Evolutionary conservation across 2,888 invertebrate genomes (phyloP).

Genomic region (Helicoverpa assulta): DNA sequence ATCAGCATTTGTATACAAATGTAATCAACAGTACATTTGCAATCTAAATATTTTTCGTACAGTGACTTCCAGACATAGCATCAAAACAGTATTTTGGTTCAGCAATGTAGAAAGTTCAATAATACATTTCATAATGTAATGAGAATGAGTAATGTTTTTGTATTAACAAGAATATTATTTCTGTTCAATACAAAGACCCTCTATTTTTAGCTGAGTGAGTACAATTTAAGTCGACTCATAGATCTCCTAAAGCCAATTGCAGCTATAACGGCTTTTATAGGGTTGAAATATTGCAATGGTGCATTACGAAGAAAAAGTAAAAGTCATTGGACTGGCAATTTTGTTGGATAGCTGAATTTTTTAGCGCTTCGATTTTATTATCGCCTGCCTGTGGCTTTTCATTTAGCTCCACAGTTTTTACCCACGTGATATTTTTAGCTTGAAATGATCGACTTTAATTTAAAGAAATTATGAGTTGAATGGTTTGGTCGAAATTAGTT

Average conservation of each 20-base stretch:
- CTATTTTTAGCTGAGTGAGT: constrained; percentile 51
- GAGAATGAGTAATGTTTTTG: background rate
- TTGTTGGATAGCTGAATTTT: constrained; percentile 42
- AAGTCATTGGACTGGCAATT: constrained; percentile 51
- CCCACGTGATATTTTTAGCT: background rate
- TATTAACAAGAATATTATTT: background rate
- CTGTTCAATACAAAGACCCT: constrained; percentile 6
- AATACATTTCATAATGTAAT: background rate
- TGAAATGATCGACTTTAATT: background rate
- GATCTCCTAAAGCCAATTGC: constrained; percentile 59
- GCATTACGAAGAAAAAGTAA: constrained; percentile 52
- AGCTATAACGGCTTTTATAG: constrained; percentile 55
- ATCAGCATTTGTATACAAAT: constrained; percentile 23
- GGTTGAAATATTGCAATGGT: constrained; percentile 55
- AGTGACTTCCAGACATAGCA: background rate
- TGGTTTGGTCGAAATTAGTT: no score
- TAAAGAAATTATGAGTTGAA: background rate
- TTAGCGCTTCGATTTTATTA: constrained; percentile 11
- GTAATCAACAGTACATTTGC: constrained; percentile 18
- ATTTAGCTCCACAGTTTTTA: background rate
- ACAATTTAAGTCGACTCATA: constrained; percentile 52
- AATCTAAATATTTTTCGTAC: constrained; percentile 7
- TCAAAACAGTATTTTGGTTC: no score
- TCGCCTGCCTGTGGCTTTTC: constrained; percentile 10
- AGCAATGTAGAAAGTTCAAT: background rate